Evolutionary conservation across 2,888 invertebrate genomes (phyloP), one percentile per base, ranked within the genome.

Genomic region (Torymus auratus): DNA sequence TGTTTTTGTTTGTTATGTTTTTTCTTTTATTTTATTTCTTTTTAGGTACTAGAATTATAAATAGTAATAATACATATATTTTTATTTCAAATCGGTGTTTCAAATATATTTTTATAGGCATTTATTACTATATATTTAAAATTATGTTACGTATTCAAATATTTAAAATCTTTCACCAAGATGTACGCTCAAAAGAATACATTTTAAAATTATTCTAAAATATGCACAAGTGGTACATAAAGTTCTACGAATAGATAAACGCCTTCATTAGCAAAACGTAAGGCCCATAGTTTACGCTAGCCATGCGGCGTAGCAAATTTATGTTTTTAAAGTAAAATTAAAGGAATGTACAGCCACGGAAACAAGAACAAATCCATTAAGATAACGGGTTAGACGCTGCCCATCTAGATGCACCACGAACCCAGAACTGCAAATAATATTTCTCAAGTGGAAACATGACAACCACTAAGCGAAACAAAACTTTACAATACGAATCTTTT

Each of bases 221-320:
- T 62, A 61, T 28, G 61, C 53, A 61, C n/a, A 72, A 61, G 62
- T 61, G 61, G 23, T 50, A 50, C 71, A 62, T 72, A 61, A 72
- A 72, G 20, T 61, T 53, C 60, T n/a, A 20, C 61, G 52, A 23
- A 52, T 28, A 23, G 11, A 62, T 72, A 72, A 72, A 72, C 61
- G 61, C 71, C 71, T 72, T 72, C 71, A 72, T 71, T 61, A 71
- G 71, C 50, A 41, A 28, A 61, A 71, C 15, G 52, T 20, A 52
- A 61, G 1, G 4, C 17, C 2, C 15, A 20, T 3, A 28, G 70
- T 60, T 70, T 50, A 60, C 71, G 52, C 71, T 50, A 17, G 17
- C 50, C 70, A 50, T 7, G 50, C 20, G 20, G 71, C 71, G 71
- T 28, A 11, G 23, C 5, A 50, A 71, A 71, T 71, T 71, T 53